Evolutionary conservation across 2,113 vertebrate species (phyloP), one percentile per base, ranked within the genome.

Genomic region (Taurulus bubalis): DNA sequence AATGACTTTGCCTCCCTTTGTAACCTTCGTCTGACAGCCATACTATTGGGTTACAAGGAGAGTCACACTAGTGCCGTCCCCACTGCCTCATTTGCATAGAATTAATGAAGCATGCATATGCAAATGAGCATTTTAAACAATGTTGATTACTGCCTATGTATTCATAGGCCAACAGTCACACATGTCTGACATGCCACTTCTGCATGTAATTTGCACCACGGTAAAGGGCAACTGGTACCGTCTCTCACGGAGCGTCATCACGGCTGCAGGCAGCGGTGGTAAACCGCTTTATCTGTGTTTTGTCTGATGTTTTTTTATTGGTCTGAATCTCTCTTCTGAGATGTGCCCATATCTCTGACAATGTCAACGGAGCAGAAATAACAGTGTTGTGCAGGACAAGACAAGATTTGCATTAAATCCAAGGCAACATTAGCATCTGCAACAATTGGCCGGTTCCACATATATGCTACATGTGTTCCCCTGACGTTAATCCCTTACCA

Each of bases 91-190:
- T 95, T 94, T 95, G 91, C 93, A 95, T 94, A 84, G 70, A 93
- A 94, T 95, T 94, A 95, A 95, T 94, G 91, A 92, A 86, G 91
- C 92, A 90, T 95, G 92, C 90, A 94, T 94, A 95, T 95, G 94
- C 93, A 95, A 94, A 94, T 94, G 81, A 90, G 93, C 90, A 92
- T 94, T 94, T 93, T 95, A 94, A 95, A 94, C 92, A 94, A 91
- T 85, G 91, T 91, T 95, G 93, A 95, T 94, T 92, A 90, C 92
- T 82, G 92, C 91, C 92, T 94, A 93, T 95, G 93, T 88, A 95
- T 95, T 94, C 92, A 94, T 87, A 94, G 92, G 90, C 90, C 93
- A 94, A 92, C 93, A 93, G 91, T 93, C 93, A 90, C 92, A 93
- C 87, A 83, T 93, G 94, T 93, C 93, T 94, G 93, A 94, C 93